Conservation (phyloP, 2,797 vertebrate species). For the Carduelis carduelis region DNA sequence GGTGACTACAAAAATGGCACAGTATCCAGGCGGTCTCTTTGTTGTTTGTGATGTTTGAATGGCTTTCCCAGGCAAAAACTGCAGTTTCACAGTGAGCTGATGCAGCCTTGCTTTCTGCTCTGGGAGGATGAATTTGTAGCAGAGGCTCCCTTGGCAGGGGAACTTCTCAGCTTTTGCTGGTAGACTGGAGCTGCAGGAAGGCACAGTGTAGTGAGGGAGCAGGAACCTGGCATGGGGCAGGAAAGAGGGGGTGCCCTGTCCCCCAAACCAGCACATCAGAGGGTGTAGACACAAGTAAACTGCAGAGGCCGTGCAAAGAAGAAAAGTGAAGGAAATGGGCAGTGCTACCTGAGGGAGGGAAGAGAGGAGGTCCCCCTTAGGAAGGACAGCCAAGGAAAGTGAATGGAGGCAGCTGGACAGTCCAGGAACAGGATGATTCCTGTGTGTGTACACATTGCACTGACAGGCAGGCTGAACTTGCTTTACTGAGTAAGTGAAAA, state of each 20-base stretch:
- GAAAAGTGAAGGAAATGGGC: not conserved
- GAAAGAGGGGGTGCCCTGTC: not conserved
- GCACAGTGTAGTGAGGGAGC: not conserved
- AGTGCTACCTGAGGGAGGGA: not conserved
- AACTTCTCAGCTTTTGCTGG: not conserved
- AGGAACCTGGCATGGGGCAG: not conserved
- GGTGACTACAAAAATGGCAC: not conserved
- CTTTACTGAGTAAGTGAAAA: not conserved
- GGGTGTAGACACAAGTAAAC: not conserved
- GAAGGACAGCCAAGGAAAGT: not conserved
- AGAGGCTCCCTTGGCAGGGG: not conserved
- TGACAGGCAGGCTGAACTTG: not conserved
- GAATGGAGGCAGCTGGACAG: not conserved
- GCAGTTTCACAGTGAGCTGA: not conserved
- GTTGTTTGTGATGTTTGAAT: not conserved
- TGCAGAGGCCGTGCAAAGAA: not conserved
- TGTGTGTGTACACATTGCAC: rapidly evolving
- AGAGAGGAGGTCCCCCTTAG: not conserved
- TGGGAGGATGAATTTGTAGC: not conserved
- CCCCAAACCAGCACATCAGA: not conserved
- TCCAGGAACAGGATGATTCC: not conserved
- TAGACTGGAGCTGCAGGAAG: not conserved
- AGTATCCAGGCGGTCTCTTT: not conserved
- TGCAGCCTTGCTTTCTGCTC: not conserved
- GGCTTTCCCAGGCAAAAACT: not conserved